phyloP scores from a whole-genome alignment of 2,888 invertebrate genomes.

The Rotaria magnacalcarata region DNA sequence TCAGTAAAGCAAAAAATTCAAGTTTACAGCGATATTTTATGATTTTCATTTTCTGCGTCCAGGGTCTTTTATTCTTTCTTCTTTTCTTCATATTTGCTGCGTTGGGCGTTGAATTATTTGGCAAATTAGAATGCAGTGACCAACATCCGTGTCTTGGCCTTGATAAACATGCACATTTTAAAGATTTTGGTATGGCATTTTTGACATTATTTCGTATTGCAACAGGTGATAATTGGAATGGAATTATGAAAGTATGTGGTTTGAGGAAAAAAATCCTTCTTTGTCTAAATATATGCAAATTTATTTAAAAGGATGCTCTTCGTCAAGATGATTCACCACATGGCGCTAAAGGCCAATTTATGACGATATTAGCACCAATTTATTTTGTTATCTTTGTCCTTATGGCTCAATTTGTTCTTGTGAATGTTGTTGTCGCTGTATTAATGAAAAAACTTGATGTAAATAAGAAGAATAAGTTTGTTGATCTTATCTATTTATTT shows the following conservation, averaged over 20 bases:
- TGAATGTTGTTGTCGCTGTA: conserved; percentile 98
- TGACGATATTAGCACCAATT: conserved; percentile 93
- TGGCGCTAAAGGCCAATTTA: conserved; percentile 69
- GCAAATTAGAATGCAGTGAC: conserved; percentile 65
- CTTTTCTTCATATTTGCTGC: conserved; percentile 99
- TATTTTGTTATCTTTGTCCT: conserved; percentile 99
- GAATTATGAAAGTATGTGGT: conserved; percentile 79
- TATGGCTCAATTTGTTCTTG: conserved; percentile 98
- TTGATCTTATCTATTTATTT: neutral
- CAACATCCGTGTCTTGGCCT: conserved; percentile 89
- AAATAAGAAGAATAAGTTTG: conserved; percentile 41
- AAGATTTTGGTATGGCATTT: conserved; percentile 95
- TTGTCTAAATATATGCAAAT: neutral
- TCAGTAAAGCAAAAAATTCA: neutral
- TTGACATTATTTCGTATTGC: conserved; percentile 95
- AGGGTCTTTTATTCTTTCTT: conserved; percentile 88
- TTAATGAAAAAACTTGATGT: conserved; percentile 97
- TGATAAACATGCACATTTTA: conserved; percentile 97
- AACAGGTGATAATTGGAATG: conserved; percentile 99
- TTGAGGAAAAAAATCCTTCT: neutral
- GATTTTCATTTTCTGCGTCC: neutral
- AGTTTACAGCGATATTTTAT: neutral
- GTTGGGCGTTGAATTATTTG: conserved; percentile 96
- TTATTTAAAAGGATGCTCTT: neutral
- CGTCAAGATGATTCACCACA: conserved; percentile 1